phyloP scores from a whole-genome alignment of 2,797 vertebrate genomes.

The Botia almorhae region DNA sequence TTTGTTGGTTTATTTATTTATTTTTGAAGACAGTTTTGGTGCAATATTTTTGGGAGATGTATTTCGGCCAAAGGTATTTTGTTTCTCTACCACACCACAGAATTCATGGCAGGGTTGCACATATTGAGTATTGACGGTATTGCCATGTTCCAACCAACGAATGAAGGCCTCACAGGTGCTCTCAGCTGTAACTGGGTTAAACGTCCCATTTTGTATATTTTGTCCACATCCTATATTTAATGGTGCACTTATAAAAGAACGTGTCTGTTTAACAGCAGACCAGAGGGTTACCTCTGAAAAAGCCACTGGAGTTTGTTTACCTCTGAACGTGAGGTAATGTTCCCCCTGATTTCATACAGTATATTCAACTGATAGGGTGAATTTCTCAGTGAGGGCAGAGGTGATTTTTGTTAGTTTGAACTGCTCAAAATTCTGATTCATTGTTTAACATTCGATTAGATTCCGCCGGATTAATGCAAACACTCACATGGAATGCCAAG shows the following conservation, averaged over 20 bases:
- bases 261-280: background rate
- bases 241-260: slow-evolving; percentile 33
- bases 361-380: slow-evolving; percentile 15
- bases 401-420: slow-evolving; percentile 19
- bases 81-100: slow-evolving; percentile 70
- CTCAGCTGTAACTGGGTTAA: slow-evolving; percentile 51
- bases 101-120: slow-evolving; percentile 51
- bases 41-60: slow-evolving; percentile 51
- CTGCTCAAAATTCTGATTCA: slow-evolving; percentile 18
- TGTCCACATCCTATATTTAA: slow-evolving; percentile 43
- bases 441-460: slow-evolving; percentile 37
- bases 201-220: slow-evolving; percentile 16
- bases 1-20: slow-evolving; percentile 66
- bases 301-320: slow-evolving; percentile 17
- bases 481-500: slow-evolving; percentile 66
- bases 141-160: slow-evolving; percentile 49
- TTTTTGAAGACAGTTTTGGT: slow-evolving; percentile 59
- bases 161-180: slow-evolving; percentile 49
- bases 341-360: slow-evolving; percentile 9
- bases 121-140: slow-evolving; percentile 51
- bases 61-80: slow-evolving; percentile 62
- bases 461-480: slow-evolving; percentile 60
- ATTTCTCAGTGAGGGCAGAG: slow-evolving; percentile 37
- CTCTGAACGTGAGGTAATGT: slow-evolving; percentile 30
- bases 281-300: background rate